Evolutionary conservation across 2,113 vertebrate species (phyloP), one percentile per base, ranked within the genome.

Genomic region (Stictonetta naevosa): DNA sequence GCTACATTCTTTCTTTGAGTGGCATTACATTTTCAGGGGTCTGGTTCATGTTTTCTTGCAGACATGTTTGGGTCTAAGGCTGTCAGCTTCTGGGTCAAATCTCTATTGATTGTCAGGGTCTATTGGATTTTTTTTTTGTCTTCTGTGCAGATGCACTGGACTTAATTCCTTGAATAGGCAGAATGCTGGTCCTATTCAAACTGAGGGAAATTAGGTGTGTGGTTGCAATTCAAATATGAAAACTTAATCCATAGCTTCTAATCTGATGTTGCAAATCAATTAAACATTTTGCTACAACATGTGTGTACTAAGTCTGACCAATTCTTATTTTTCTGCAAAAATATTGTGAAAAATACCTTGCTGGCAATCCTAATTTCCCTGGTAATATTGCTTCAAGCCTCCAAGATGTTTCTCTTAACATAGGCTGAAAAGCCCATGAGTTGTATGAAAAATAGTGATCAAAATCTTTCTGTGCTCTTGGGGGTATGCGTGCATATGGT

Each of bases 11-110:
- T 72, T 72, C 68, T 77, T 79, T 59, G 28, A 80, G 67, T 52
- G 85, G 50, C 59, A 46, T 36, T 93, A 73, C 31, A 13, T 80
- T 93, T 82, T 86, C 19, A 53, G 79, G 26, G 72, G 11, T 80
- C 88, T 96, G 85, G 48, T 86, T 96, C 79, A 18, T 77, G 67
- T 83, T 93, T 88, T 58, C n/a, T 31, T 66, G 36, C 64, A 66
- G 67, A 77, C 19, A 2, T 28, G 4, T 77, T 93, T 50, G 29
- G 22, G 55, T 62, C 59, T 58, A 88, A 76, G 79, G 64, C 36
- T 88, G 21, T 8, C 8, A 58, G 50, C 3, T 83, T 93, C 80
- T 69, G 55, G 55, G 50, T 74, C 72, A 66, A 40, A 80, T 66
- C 50, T 42, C 28, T 69, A 44, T 80, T 50, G 59, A 66, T 33